phyloP scores from a whole-genome alignment of 64 coral and sea anemone genomes.

The Porites lutea region DNA sequence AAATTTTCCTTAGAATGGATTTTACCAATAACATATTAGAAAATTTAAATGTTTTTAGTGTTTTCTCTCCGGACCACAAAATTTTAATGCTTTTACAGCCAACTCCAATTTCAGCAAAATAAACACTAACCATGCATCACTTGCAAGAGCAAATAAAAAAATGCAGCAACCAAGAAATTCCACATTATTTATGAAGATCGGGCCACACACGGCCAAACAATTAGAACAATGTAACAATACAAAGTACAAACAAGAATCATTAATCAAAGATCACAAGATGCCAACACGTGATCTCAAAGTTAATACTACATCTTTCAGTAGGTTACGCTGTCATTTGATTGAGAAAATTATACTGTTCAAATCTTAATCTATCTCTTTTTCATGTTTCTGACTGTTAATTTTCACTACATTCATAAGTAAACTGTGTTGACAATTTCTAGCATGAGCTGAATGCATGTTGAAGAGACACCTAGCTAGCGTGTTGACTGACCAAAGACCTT shows the following conservation, averaged over 20 bases:
- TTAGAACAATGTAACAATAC: slow-evolving; percentile 7
- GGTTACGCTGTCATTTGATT: not conserved
- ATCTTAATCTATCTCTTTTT: not conserved
- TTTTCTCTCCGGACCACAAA: no score
- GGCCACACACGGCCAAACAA: slow-evolving; percentile 7
- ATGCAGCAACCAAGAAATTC: not conserved
- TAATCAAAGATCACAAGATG: not conserved
- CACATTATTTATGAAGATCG: not conserved
- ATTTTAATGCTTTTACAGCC: no score
- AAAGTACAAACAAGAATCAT: not conserved
- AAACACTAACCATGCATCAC: no score
- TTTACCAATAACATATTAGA: no score
- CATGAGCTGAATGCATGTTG: not conserved
- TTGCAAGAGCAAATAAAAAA: no score
- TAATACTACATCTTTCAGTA: no score
- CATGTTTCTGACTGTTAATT: not conserved
- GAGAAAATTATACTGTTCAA: not conserved
- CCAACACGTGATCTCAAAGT: not conserved
- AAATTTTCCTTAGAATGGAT: no score
- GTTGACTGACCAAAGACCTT: not conserved
- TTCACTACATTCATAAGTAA: not conserved
- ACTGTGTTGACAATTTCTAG: not conserved
- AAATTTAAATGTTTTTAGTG: no score
- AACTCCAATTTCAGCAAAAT: no score
- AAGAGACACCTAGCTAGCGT: not conserved